These are phyloP conservation scores for Bambusicola thoracicus DNA, from an alignment of 2,113 vertebrate genomes.

Conservation along the genomic window DNA sequence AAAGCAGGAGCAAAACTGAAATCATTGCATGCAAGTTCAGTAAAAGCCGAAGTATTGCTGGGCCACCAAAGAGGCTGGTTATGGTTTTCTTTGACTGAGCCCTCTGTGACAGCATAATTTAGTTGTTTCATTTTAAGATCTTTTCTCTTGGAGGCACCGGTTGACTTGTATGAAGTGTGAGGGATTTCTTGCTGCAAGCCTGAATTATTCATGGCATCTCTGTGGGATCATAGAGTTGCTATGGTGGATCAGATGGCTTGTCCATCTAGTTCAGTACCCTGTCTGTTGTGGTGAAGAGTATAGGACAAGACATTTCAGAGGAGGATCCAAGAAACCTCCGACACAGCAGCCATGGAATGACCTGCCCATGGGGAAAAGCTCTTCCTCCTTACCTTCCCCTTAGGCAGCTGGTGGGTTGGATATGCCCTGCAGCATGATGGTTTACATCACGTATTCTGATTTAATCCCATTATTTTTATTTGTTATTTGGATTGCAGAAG, in stretches of 20 bases:
- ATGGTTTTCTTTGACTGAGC: not conserved
- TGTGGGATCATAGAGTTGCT: conserved; percentile 53
- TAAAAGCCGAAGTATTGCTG: not conserved
- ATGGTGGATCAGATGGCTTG: conserved; percentile 48
- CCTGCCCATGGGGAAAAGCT: conserved; percentile 22
- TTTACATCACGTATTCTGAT: conserved; percentile 26
- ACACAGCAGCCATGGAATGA: conserved; percentile 32
- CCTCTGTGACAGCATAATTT: conserved; percentile 13
- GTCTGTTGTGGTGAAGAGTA: conserved; percentile 40
- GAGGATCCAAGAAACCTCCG: conserved; percentile 39
- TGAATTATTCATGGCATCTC: conserved; percentile 66
- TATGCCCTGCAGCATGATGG: conserved; percentile 55
- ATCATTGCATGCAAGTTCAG: not conserved
- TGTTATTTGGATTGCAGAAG: conserved; percentile 50
- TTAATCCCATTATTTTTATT: conserved; percentile 70
- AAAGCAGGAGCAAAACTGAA: not conserved
- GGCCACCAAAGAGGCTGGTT: not conserved
- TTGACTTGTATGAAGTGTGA: conserved; percentile 24
- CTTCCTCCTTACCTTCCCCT: conserved; percentile 29
- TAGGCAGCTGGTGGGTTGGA: conserved; percentile 42
- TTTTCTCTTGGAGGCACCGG: conserved; percentile 34
- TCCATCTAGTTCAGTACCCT: conserved; percentile 28
- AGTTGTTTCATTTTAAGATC: conserved; percentile 30
- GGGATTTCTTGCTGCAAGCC: conserved; percentile 32
- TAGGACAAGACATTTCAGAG: conserved; percentile 59